A percentile compares a stretch with the other conserved stretches of the same genome.
Conservation (phyloP, 2,797 vertebrate genomes). For the Falco cherrug region DNA sequence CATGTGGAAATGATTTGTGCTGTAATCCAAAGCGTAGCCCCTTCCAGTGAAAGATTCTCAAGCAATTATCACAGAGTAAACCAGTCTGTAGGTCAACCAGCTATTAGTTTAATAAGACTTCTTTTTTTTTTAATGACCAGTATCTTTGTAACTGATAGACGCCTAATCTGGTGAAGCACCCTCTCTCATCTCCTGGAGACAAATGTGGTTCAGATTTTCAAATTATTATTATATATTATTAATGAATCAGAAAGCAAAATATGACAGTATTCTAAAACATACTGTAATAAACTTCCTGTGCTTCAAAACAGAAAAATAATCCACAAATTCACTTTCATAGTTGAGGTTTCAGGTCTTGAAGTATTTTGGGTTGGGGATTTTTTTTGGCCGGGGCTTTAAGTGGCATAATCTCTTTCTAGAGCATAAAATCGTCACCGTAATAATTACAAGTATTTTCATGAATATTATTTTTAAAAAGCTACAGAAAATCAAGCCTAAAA, state of each 20-base stretch:
- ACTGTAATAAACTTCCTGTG: not conserved
- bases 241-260: not conserved
- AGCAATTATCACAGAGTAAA: not conserved
- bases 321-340: not conserved
- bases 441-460: not conserved
- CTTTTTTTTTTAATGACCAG: not conserved
- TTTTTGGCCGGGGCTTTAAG: not conserved
- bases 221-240: not conserved
- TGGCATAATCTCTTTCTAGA: not conserved
- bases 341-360: not conserved
- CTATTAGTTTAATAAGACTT: not conserved
- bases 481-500: not conserved
- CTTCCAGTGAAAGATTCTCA: conserved; percentile 6
- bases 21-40: not conserved
- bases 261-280: not conserved
- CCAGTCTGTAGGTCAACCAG: not conserved
- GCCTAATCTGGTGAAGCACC: not conserved
- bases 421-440: not conserved
- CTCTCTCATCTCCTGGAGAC: not conserved
- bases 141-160: not conserved
- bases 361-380: not conserved
- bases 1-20: not conserved
- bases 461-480: not conserved
- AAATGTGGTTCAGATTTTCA: not conserved
- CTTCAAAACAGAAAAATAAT: not conserved